A percentile compares a stretch with the other conserved stretches of the same genome.
phyloP scores from a whole-genome alignment of 2,113 vertebrate genomes.

The Tamias sibiricus region DNA sequence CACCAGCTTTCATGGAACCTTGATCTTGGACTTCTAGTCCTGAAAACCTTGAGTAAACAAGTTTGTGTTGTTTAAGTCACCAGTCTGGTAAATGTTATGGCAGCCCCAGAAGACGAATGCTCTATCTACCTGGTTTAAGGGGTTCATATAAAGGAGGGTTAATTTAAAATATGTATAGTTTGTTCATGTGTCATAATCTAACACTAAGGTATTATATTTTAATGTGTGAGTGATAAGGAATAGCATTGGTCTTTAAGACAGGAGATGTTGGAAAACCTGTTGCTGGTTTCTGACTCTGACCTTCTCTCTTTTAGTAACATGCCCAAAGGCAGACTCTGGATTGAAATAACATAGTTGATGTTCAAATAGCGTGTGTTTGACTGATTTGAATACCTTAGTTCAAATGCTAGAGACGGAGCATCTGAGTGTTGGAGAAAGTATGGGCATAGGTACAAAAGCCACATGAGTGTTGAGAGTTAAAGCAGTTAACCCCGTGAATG shows the following conservation, averaged over 20 bases:
- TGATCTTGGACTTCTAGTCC: background rate
- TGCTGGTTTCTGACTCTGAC: background rate
- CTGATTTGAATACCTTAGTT: background rate
- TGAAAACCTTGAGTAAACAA: background rate
- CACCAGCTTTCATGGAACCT: background rate
- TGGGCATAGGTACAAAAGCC: background rate
- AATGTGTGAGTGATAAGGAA: background rate
- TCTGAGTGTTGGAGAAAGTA: background rate
- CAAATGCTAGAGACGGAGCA: background rate
- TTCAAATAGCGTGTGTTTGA: background rate
- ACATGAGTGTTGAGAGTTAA: background rate
- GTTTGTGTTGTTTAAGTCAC: background rate
- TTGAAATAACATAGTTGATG: background rate
- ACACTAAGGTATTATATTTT: background rate
- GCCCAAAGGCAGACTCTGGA: background rate
- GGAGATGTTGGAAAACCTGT: background rate
- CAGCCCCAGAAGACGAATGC: background rate
- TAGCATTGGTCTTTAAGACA: background rate
- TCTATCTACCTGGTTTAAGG: background rate
- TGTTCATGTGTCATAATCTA: background rate
- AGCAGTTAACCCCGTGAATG: background rate
- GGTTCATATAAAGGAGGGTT: background rate
- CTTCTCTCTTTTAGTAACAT: background rate
- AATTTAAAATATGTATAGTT: background rate
- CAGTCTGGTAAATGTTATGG: background rate